These are phyloP conservation scores for Odocoileus hemionus DNA, from an alignment of 2,113 vertebrate species.

Conservation along the genomic window DNA sequence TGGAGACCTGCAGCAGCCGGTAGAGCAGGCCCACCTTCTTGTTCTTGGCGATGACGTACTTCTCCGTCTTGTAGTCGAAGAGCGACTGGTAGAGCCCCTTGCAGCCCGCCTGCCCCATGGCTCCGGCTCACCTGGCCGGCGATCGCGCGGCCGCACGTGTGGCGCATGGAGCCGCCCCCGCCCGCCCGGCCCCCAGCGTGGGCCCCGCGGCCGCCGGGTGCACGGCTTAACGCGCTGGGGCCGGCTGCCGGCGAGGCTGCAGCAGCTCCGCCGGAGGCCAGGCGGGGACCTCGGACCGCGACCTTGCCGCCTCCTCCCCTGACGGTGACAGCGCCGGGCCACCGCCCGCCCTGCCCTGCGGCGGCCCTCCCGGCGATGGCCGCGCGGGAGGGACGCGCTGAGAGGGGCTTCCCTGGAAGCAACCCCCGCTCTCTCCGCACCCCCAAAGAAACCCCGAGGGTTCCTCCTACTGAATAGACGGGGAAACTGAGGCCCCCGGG, in stretches of 20 bases:
- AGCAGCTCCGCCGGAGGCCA: background rate
- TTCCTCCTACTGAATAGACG: background rate
- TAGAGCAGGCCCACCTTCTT: slow-evolving; percentile 94
- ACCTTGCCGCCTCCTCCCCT: background rate
- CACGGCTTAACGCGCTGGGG: background rate
- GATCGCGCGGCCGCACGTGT: background rate
- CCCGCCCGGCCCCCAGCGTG: background rate
- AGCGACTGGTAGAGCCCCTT: slow-evolving; percentile 84
- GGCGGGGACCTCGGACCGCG: background rate
- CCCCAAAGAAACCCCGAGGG: background rate
- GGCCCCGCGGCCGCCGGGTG: background rate
- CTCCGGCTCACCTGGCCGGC: background rate
- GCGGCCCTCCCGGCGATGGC: background rate
- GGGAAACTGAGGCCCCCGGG: background rate
- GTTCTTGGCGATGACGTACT: slow-evolving; percentile 95
- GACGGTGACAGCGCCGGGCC: background rate
- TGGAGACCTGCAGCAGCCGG: slow-evolving; percentile 89
- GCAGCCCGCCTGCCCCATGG: slow-evolving; percentile 86
- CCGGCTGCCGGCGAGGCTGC: background rate
- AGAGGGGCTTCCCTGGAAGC: background rate
- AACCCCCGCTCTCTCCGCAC: background rate
- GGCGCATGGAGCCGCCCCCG: background rate
- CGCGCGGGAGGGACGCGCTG: background rate
- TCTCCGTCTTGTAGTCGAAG: slow-evolving; percentile 96
- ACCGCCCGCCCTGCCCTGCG: background rate